These are phyloP conservation scores for Odontamblyopus rebecca DNA, from an alignment of 2,797 vertebrate species.

Conservation along the genomic window DNA sequence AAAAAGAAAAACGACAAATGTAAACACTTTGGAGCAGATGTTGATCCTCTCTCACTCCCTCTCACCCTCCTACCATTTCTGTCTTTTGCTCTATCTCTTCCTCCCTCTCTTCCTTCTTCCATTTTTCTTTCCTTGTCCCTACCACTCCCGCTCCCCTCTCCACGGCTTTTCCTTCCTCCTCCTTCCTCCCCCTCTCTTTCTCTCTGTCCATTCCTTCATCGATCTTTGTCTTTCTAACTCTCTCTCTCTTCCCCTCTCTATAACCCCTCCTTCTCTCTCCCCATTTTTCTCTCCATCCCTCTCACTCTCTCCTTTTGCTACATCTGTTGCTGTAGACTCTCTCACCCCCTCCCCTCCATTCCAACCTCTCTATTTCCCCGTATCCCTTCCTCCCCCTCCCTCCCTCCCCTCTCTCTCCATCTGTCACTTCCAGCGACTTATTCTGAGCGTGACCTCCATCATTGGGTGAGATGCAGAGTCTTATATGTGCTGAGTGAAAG, in stretches of 20 bases:
- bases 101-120: background rate
- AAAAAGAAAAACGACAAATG: constrained; percentile 48
- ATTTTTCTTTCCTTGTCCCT: background rate
- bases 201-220: background rate
- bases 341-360: too few relatives aligned
- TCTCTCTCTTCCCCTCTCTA: background rate
- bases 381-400: constrained; percentile 28
- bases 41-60: constrained; percentile 52
- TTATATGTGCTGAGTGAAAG: constrained; percentile 64
- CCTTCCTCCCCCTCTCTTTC: background rate
- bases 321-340: too few relatives aligned
- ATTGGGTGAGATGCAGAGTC: constrained; percentile 74
- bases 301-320: too few relatives aligned
- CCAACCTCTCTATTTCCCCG: background rate
- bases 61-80: constrained; percentile 64
- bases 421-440: constrained; percentile 70
- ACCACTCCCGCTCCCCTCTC: background rate
- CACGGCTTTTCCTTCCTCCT: background rate
- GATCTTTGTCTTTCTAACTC: background rate
- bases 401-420: constrained; percentile 52
- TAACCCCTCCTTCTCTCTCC: background rate
- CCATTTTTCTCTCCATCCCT: constrained; percentile 52
- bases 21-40: constrained; percentile 65
- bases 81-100: too few relatives aligned
- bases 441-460: constrained; percentile 71